phyloP scores from a whole-genome alignment of 2,113 vertebrate species.

The Macquaria australasica region DNA sequence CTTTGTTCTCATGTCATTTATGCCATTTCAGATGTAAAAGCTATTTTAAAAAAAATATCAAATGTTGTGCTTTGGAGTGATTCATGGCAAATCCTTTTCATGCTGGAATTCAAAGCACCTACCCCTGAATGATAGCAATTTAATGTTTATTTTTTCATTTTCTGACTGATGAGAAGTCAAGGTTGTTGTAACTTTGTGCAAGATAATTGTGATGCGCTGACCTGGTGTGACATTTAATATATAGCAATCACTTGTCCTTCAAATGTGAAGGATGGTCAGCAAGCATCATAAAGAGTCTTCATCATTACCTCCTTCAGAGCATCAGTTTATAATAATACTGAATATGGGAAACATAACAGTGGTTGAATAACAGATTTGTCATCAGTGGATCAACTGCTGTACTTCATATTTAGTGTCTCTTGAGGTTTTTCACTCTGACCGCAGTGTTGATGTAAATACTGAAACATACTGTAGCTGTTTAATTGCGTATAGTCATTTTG shows the following conservation, averaged over 20 bases:
- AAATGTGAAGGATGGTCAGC: conserved; percentile 35
- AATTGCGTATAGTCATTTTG: conserved; percentile 22
- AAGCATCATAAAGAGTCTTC: not conserved
- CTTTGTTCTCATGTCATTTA: conserved; percentile 61
- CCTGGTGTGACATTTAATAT: conserved; percentile 13
- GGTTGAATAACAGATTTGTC: not conserved
- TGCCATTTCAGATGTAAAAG: conserved; percentile 46
- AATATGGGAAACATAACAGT: conserved; percentile 3
- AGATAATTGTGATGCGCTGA: not conserved
- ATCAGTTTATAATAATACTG: conserved; percentile 8
- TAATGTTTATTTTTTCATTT: not conserved
- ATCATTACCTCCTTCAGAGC: conserved; percentile 11
- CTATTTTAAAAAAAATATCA: conserved; percentile 22
- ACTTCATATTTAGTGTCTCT: conserved; percentile 16
- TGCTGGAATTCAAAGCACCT: conserved; percentile 42
- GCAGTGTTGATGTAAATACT: conserved; percentile 59
- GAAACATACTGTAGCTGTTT: conserved; percentile 19
- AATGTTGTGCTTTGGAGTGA: conserved; percentile 37
- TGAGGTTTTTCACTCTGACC: conserved; percentile 11
- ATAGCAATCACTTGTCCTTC: conserved; percentile 24
- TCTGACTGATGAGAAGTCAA: conserved; percentile 33
- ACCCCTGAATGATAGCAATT: conserved; percentile 30
- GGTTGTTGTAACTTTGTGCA: conserved; percentile 11
- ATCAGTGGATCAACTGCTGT: conserved; percentile 38
- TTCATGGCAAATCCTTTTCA: conserved; percentile 12